These are phyloP conservation scores for Todiramphus chloris DNA, from an alignment of 2,113 vertebrate species.

Conservation along the genomic window DNA sequence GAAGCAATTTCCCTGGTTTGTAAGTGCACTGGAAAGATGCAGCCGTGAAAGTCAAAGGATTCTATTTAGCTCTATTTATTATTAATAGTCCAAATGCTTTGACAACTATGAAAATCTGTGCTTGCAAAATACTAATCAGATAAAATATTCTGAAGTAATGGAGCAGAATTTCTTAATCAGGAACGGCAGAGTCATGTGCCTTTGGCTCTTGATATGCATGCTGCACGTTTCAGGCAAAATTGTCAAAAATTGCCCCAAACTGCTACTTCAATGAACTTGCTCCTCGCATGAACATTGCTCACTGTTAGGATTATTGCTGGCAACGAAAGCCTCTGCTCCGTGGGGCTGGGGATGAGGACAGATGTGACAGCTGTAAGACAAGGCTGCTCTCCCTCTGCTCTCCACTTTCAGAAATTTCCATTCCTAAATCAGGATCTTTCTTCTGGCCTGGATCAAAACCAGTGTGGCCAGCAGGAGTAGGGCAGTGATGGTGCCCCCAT, in stretches of 20 bases:
- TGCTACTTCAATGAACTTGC: slow-evolving; percentile 5
- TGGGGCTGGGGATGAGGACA: neutral
- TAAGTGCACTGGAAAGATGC: neutral
- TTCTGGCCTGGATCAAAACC: no score
- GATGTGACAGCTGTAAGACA: neutral
- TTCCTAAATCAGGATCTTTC: neutral
- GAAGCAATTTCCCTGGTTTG: neutral
- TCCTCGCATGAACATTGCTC: slow-evolving; percentile 1
- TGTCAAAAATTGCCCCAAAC: slow-evolving; percentile 36
- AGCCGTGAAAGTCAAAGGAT: slow-evolving; percentile 22
- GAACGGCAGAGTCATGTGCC: slow-evolving; percentile 20
- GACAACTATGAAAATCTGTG: slow-evolving; percentile 49
- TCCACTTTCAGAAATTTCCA: neutral
- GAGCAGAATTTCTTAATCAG: slow-evolving; percentile 59
- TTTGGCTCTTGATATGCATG: neutral
- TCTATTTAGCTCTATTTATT: slow-evolving; percentile 57
- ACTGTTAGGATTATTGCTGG: neutral
- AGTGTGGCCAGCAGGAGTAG: no score
- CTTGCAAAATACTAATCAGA: slow-evolving; percentile 65
- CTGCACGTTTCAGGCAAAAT: slow-evolving; percentile 1
- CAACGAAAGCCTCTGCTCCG: neutral
- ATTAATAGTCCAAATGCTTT: slow-evolving; percentile 60
- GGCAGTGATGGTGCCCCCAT: no score
- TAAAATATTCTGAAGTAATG: slow-evolving; percentile 55
- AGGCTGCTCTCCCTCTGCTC: neutral